Conservation (phyloP, 1,140 invertebrate species). For the Lordiphosa stackelbergi region DNA sequence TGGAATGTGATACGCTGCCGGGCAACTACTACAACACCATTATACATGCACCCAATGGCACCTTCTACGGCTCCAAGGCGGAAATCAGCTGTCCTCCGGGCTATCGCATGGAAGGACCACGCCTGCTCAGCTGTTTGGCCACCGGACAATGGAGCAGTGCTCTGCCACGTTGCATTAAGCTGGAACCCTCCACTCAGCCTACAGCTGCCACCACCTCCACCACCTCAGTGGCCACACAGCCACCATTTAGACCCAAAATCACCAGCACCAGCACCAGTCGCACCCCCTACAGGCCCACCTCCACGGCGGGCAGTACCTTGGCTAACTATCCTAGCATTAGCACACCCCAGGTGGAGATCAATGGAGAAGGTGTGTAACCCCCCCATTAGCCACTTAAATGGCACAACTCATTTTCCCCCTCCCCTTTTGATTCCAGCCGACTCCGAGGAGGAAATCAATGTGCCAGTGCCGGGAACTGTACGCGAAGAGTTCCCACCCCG, state of each 20-base stretch:
- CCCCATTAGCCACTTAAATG: background rate
- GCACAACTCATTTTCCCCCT: background rate
- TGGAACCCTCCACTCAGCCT: conserved; percentile 78
- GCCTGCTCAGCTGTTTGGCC: conserved; percentile 84
- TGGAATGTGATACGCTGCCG: conserved; percentile 86
- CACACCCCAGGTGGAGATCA: conserved; percentile 68
- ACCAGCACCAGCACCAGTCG: conserved; percentile 44
- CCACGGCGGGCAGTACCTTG: conserved; percentile 49
- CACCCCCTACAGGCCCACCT: conserved; percentile 42
- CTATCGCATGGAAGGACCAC: conserved; percentile 84
- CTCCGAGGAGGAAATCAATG: conserved; percentile 72
- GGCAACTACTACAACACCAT: conserved; percentile 85
- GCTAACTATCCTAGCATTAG: conserved; percentile 42
- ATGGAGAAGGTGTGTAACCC: conserved; percentile 61
- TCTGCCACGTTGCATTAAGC: conserved; percentile 83
- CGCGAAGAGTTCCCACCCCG: conserved; percentile 74
- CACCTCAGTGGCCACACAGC: conserved; percentile 58
- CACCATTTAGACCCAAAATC: conserved; percentile 49
- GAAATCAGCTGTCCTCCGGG: conserved; percentile 87
- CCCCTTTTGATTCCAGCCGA: conserved; percentile 45
- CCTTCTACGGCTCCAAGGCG: conserved; percentile 83
- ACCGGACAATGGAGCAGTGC: conserved; percentile 88
- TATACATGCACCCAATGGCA: conserved; percentile 82
- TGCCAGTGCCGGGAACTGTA: conserved; percentile 70
- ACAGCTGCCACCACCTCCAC: conserved; percentile 53